Percentiles rank a stretch among this genome's conserved stretches.
Conservation (phyloP, 1,140 invertebrate genomes). For the Caenorhabditis brenneri region DNA sequence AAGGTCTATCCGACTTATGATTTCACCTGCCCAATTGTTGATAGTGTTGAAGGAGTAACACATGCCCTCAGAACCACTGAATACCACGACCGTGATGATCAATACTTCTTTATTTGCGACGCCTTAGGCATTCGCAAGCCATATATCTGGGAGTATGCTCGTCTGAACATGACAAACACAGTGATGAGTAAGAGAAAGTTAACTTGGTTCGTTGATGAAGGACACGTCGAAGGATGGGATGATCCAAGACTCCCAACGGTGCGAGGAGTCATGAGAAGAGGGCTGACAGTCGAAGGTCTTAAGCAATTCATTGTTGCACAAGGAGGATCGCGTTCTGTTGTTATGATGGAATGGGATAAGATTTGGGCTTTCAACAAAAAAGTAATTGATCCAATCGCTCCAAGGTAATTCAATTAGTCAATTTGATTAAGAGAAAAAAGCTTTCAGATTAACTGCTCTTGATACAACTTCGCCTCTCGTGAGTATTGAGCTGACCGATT, state of each 20-base stretch:
- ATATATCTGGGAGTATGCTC: constrained; percentile 91
- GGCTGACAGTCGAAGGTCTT: constrained; percentile 94
- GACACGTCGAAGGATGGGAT: constrained; percentile 95
- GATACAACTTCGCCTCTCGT: constrained; percentile 76
- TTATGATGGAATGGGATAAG: constrained; percentile 99
- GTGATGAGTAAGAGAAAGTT: constrained; percentile 95
- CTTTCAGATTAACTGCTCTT: constrained; percentile 81
- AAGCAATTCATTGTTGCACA: constrained; percentile 98
- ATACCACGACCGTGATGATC: constrained; percentile 95
- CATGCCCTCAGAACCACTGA: constrained; percentile 96
- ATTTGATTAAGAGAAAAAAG: neutral
- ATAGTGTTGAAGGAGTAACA: constrained; percentile 93
- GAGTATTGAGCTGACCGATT: constrained; percentile 78
- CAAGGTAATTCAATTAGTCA: constrained; percentile 74
- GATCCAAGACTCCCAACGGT: constrained; percentile 98
- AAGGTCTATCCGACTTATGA: constrained; percentile 99
- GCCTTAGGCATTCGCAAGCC: constrained; percentile 85
- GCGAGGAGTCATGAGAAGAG: constrained; percentile 88
- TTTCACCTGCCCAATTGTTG: constrained; percentile 98
- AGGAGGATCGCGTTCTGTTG: constrained; percentile 93
- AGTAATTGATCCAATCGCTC: constrained; percentile 88
- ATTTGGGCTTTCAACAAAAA: constrained; percentile 99
- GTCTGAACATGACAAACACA: constrained; percentile 95
- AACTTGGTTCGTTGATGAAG: constrained; percentile 94
- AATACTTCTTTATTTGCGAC: constrained; percentile 89